phyloP scores from a whole-genome alignment of 2,797 vertebrate genomes.

The Pangasius sanitwongsei region DNA sequence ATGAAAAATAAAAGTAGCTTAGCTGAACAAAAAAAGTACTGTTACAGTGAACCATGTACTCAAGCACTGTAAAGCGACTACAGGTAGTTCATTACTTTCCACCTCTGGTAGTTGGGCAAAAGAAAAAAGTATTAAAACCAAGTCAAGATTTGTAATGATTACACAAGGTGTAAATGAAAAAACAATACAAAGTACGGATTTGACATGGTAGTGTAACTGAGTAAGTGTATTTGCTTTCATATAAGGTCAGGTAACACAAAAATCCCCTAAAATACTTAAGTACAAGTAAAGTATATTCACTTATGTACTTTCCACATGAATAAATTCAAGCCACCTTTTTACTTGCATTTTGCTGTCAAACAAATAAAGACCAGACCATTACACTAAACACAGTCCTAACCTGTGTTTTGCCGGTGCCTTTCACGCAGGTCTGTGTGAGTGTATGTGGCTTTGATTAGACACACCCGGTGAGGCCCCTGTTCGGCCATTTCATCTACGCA shows the following conservation, averaged over 20 bases:
- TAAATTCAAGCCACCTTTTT: background rate
- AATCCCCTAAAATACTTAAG: background rate
- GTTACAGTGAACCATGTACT: background rate
- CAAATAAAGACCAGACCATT: constrained; percentile 25
- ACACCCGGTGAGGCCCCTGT: constrained; percentile 66
- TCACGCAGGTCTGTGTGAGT: constrained; percentile 39
- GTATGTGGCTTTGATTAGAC: constrained; percentile 68
- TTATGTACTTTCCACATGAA: background rate
- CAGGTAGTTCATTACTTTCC: background rate
- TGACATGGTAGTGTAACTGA: background rate
- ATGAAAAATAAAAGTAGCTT: background rate
- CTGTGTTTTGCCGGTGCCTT: constrained; percentile 37
- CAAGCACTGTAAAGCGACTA: background rate
- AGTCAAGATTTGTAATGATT: background rate
- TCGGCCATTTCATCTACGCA: constrained; percentile 61
- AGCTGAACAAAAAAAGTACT: background rate
- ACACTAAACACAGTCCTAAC: constrained; percentile 26
- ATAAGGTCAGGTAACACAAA: background rate
- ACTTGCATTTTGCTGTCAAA: constrained; percentile 4
- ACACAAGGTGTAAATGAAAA: background rate
- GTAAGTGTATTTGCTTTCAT: background rate
- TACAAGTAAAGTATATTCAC: background rate
- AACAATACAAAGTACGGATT: background rate
- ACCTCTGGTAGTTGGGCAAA: background rate
- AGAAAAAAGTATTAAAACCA: background rate